Evolutionary conservation across 2,888 invertebrate species (phyloP).

Genomic region (Drosophila longiperda): DNA sequence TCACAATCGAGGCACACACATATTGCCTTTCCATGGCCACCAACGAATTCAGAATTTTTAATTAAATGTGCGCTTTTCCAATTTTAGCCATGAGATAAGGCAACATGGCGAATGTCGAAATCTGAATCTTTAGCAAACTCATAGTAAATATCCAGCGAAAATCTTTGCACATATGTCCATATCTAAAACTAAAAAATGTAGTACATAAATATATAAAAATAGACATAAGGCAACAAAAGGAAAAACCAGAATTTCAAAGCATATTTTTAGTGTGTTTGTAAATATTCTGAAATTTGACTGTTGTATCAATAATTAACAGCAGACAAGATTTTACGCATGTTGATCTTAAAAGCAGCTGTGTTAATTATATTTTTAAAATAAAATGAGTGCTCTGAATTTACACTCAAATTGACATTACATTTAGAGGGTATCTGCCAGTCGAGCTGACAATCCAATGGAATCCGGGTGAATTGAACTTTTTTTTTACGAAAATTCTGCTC

Average conservation of each 20-base stretch:
- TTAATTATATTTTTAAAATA: constrained; percentile 30
- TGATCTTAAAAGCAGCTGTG: constrained; percentile 42
- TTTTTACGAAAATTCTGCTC: neutral
- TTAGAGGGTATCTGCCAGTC: neutral
- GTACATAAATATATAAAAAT: constrained; percentile 51
- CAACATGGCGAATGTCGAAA: constrained; percentile 40
- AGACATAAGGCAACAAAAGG: constrained; percentile 10
- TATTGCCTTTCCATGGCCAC: constrained; percentile 26
- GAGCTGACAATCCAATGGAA: neutral
- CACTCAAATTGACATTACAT: neutral
- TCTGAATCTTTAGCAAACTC: constrained; percentile 20
- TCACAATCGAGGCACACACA: constrained; percentile 1
- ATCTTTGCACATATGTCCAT: constrained; percentile 38
- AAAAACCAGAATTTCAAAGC: constrained; percentile 52
- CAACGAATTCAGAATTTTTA: constrained; percentile 53
- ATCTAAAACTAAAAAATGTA: constrained; percentile 9
- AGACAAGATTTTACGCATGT: constrained; percentile 43
- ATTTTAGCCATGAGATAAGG: constrained; percentile 62
- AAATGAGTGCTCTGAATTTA: neutral
- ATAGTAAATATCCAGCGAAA: constrained; percentile 17
- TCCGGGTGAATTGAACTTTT: neutral
- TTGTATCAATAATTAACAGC: constrained; percentile 44
- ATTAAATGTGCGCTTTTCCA: constrained; percentile 61
- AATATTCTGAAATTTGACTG: constrained; percentile 50
- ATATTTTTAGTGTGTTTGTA: constrained; percentile 42